A percentile compares a stretch with the other conserved stretches of the same genome.
phyloP scores from a whole-genome alignment of 2,888 invertebrate genomes.

The Eustalomyia histrio region DNA sequence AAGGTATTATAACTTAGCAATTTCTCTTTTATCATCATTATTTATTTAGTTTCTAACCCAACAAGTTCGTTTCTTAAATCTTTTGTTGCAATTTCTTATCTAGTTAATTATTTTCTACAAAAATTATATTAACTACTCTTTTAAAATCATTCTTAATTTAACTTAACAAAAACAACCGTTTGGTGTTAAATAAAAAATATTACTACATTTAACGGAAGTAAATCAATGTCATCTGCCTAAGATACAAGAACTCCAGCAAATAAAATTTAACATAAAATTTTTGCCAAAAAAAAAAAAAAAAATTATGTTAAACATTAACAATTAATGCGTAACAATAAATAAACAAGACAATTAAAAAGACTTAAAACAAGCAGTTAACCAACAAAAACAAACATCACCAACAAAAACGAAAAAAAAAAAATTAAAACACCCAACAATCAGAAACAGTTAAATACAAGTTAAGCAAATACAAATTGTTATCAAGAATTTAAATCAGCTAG shows the following conservation, averaged over 20 bases:
- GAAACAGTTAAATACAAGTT: constrained; percentile 19
- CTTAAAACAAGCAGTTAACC: constrained; percentile 75
- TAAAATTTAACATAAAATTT: constrained; percentile 12
- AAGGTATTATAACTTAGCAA: too few species aligned
- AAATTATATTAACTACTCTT: too few species aligned
- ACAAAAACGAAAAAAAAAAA: constrained; percentile 14
- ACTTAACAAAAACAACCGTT: too few species aligned
- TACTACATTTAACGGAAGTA: constrained; percentile 51
- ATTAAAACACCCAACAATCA: not conserved
- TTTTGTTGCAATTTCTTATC: too few species aligned
- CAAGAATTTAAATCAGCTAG: constrained; percentile 44
- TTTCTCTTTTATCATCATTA: too few species aligned
- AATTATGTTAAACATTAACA: constrained; percentile 60
- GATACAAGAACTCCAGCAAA: constrained; percentile 1
- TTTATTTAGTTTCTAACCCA: too few species aligned
- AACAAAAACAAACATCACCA: constrained; percentile 39
- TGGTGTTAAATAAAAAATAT: not conserved
- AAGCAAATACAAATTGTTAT: constrained; percentile 40
- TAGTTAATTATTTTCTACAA: too few species aligned
- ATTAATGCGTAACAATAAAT: constrained; percentile 74
- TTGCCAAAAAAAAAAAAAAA: not conserved
- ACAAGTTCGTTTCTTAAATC: too few species aligned
- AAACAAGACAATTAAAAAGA: constrained; percentile 75
- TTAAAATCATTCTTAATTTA: too few species aligned
- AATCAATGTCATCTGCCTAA: constrained; percentile 52